Evolutionary conservation across 2,888 invertebrate species (phyloP).

Genomic region (Thalpophila matura): DNA sequence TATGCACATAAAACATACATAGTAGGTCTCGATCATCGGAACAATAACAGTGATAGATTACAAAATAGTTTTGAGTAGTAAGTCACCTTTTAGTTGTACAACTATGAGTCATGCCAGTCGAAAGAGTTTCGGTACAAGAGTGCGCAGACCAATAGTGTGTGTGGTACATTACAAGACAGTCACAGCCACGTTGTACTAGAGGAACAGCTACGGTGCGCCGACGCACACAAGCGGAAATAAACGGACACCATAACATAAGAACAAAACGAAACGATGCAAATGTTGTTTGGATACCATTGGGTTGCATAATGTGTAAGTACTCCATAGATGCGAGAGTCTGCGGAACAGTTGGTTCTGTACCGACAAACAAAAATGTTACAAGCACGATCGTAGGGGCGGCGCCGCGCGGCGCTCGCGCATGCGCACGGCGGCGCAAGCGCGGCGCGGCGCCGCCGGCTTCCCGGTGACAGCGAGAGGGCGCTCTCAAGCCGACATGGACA

Average conservation of each 20-base stretch:
- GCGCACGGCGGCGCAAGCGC: conserved; percentile 38
- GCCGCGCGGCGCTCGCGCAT: conserved; percentile 49
- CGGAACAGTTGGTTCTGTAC: conserved; percentile 89
- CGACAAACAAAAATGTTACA: conserved; percentile 88
- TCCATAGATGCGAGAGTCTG: conserved; percentile 89
- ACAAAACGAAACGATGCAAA: conserved; percentile 81
- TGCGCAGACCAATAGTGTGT: conserved; percentile 63
- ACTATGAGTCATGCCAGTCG: conserved; percentile 83
- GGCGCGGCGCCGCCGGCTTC: conserved; percentile 50
- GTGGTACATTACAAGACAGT: conserved; percentile 79
- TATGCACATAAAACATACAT: conserved; percentile 78
- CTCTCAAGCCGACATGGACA: conserved; percentile 69
- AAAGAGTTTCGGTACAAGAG: conserved; percentile 62
- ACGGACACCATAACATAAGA: conserved; percentile 71
- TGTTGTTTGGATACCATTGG: conserved; percentile 87
- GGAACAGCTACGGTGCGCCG: conserved; percentile 59
- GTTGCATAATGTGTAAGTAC: conserved; percentile 90
- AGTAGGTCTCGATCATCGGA: conserved; percentile 71
- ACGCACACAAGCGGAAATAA: conserved; percentile 60
- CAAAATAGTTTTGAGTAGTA: conserved; percentile 93
- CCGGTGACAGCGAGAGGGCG: conserved; percentile 62
- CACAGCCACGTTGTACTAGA: conserved; percentile 87
- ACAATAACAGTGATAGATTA: conserved; percentile 80
- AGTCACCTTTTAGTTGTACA: conserved; percentile 91
- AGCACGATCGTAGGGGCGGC: conserved; percentile 74